A percentile compares a stretch with the other conserved stretches of the same genome.
phyloP scores from a whole-genome alignment of 2,113 vertebrate genomes.

The Oreochromis aureus region DNA sequence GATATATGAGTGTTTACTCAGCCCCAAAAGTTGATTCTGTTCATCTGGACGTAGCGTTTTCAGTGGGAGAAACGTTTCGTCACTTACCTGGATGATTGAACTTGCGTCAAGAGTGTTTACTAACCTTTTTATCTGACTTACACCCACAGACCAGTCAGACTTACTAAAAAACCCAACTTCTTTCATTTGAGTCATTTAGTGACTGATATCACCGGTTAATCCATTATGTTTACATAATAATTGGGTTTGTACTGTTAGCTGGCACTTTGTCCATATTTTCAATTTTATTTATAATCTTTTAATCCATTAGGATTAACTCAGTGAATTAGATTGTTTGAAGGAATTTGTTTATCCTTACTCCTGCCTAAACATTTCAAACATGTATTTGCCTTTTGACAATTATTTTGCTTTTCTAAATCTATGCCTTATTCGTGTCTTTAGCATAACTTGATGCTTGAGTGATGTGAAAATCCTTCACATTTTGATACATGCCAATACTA shows the following conservation, averaged over 20 bases:
- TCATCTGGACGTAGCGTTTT: too few species aligned
- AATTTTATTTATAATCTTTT: background rate
- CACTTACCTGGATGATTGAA: background rate
- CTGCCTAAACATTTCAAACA: background rate
- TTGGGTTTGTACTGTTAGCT: background rate
- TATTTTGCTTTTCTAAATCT: background rate
- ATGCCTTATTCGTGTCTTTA: background rate
- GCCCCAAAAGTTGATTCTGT: too few species aligned
- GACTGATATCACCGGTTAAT: background rate
- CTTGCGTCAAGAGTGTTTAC: accelerated
- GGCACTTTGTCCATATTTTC: background rate
- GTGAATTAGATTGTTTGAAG: background rate
- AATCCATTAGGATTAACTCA: background rate
- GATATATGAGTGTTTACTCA: background rate
- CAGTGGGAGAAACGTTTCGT: too few species aligned
- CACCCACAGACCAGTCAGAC: background rate
- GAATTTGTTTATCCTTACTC: background rate
- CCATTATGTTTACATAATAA: background rate
- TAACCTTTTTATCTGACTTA: accelerated
- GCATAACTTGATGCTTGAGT: background rate
- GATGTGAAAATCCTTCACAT: background rate
- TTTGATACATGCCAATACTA: background rate
- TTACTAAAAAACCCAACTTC: accelerated
- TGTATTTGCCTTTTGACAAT: background rate
- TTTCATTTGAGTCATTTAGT: background rate